Evolutionary conservation across 2,888 invertebrate genomes (phyloP).

Genomic region (Ophion ventricosus): DNA sequence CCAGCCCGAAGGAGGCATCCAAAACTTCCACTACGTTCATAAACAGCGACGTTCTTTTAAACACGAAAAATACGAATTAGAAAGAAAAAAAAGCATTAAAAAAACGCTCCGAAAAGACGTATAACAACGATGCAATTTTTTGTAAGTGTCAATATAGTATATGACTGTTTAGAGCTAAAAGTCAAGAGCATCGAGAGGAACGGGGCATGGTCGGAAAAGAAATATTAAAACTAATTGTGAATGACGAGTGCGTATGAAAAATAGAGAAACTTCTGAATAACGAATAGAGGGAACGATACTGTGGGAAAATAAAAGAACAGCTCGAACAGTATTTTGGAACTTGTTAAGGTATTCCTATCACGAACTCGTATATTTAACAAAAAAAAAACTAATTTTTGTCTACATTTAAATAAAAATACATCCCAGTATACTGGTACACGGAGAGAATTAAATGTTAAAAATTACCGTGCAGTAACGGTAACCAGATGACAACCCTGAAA

Average conservation of each 20-base stretch:
- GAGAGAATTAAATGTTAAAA: too few species aligned
- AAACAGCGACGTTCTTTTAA: constrained; percentile 6
- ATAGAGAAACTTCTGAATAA: not conserved
- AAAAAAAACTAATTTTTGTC: too few species aligned
- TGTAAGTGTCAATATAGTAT: constrained; percentile 53
- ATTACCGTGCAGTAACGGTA: too few species aligned
- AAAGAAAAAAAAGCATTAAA: constrained; percentile 9
- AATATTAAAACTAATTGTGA: constrained; percentile 14
- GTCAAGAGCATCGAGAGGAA: not conserved
- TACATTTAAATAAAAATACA: too few species aligned
- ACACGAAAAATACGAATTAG: constrained; percentile 5
- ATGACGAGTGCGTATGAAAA: constrained; percentile 39
- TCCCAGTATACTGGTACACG: too few species aligned
- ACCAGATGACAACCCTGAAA: too few species aligned
- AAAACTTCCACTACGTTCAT: constrained; percentile 60
- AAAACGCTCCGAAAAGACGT: not conserved
- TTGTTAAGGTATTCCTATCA: not conserved
- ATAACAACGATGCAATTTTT: constrained; percentile 60
- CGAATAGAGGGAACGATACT: not conserved
- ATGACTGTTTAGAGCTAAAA: not conserved
- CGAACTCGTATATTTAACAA: too few species aligned
- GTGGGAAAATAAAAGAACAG: constrained; percentile 3
- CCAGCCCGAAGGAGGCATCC: constrained; percentile 56
- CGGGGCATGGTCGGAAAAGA: not conserved
- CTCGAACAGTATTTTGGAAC: constrained; percentile 4